Evolutionary conservation across 1,140 invertebrate species (phyloP).

Genomic region (Pissodes strobi): DNA sequence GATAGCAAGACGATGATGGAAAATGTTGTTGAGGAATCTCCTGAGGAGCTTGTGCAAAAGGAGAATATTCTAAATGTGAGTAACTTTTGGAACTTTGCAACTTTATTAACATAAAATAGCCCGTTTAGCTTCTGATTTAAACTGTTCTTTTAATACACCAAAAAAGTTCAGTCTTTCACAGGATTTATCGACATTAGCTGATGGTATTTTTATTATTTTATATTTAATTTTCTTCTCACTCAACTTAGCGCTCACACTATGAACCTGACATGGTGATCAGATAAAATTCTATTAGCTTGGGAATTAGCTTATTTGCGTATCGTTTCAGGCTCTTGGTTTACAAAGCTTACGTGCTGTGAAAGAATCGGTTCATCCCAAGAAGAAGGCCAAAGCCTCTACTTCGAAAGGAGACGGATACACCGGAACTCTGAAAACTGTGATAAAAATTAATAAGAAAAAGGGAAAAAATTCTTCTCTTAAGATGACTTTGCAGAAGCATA

Average conservation of each 20-base stretch:
- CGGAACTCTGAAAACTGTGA: conserved; percentile 78
- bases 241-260: too few relatives aligned
- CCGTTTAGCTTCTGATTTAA: too few relatives aligned
- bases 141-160: too few relatives aligned
- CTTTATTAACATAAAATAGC: too few relatives aligned
- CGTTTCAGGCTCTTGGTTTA: conserved; percentile 62
- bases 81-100: too few relatives aligned
- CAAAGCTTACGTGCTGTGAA: conserved; percentile 64
- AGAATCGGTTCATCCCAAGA: conserved; percentile 60
- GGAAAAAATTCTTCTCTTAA: conserved; percentile 72
- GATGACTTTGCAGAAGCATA: conserved; percentile 77
- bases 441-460: conserved; percentile 69
- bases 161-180: too few relatives aligned
- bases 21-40: conserved; percentile 54
- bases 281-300: too few relatives aligned
- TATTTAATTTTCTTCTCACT: too few relatives aligned
- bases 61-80: conserved; percentile 61
- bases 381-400: conserved; percentile 60
- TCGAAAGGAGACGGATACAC: conserved; percentile 62
- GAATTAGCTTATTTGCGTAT: neutral
- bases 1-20: conserved; percentile 13
- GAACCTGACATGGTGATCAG: too few relatives aligned
- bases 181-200: too few relatives aligned
- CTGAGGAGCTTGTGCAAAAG: conserved; percentile 64
- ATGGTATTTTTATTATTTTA: too few relatives aligned